Conservation (phyloP, 2,113 vertebrate genomes). For the Poeciliopsis prolifica region DNA sequence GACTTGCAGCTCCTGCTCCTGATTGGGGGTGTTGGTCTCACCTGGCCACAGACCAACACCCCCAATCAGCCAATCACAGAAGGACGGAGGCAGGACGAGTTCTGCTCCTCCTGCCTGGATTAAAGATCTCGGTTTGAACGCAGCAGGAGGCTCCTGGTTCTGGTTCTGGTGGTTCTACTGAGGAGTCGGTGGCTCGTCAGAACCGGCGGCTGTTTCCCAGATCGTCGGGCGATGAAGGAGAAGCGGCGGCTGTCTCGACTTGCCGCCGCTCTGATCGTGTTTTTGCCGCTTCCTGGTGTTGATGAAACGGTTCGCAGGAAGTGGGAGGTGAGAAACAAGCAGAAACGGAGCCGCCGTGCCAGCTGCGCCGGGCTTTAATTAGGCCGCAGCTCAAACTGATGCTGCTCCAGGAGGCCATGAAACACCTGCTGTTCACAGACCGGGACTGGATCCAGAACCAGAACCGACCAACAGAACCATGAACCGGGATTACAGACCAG, state of each 20-base stretch:
- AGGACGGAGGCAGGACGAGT: conserved; percentile 81
- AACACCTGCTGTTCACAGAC: background rate
- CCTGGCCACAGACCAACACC: conserved; percentile 63
- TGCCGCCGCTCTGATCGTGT: no score
- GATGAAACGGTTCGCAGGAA: conserved; percentile 50
- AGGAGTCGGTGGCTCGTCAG: no score
- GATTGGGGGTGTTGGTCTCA: background rate
- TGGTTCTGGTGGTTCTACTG: no score
- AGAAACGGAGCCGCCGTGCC: background rate
- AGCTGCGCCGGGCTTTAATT: background rate
- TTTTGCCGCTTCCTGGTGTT: conserved; percentile 33
- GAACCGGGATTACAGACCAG: background rate
- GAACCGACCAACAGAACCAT: background rate
- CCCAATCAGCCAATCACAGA: conserved; percentile 44
- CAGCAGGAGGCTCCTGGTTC: no score
- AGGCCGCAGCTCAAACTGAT: no score
- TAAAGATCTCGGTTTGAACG: no score
- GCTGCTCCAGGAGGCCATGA: background rate
- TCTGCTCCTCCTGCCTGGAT: conserved; percentile 49
- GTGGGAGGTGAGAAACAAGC: conserved; percentile 42
- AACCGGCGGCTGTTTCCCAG: no score
- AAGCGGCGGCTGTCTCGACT: no score
- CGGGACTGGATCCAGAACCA: background rate
- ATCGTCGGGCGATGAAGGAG: no score
- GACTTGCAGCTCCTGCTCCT: conserved; percentile 10